phyloP scores from a whole-genome alignment of 64 coral and sea anemone genomes.

The Montipora foliosa region DNA sequence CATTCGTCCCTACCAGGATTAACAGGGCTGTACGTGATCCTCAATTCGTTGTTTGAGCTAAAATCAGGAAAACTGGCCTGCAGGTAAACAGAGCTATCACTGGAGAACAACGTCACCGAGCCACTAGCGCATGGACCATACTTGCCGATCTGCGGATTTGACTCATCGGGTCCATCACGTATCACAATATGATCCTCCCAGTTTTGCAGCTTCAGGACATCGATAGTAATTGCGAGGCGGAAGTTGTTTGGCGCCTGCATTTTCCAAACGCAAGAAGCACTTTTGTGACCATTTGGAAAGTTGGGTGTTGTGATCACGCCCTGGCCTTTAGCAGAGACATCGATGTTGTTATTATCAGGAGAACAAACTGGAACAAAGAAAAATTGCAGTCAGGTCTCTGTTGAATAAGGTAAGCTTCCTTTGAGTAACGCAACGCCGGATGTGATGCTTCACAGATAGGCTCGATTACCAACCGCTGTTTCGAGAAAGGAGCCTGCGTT shows the following conservation, averaged over 20 bases:
- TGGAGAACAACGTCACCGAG: conserved; percentile 28
- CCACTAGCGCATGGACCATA: conserved; percentile 11
- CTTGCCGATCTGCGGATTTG: not conserved
- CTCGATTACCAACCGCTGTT: too few relatives aligned
- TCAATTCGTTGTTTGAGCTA: not conserved
- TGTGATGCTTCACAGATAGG: too few relatives aligned
- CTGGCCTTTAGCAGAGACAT: not conserved
- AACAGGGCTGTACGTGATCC: not conserved
- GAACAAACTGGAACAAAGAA: conserved; percentile 11
- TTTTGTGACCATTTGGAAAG: not conserved
- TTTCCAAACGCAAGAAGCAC: conserved; percentile 6
- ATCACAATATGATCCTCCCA: not conserved
- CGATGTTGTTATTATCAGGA: conserved; percentile 21
- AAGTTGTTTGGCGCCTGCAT: conserved; percentile 19
- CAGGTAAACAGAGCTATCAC: not conserved
- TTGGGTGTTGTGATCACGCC: conserved; percentile 16
- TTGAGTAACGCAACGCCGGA: too few relatives aligned
- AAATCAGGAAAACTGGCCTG: not conserved
- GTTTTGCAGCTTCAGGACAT: not conserved
- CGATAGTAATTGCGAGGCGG: not conserved
- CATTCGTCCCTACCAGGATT: not conserved
- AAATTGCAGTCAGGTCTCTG: not conserved
- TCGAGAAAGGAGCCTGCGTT: too few relatives aligned
- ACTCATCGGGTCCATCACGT: not conserved
- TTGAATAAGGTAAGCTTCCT: not conserved